Evolutionary conservation across 2,888 invertebrate genomes (phyloP), one percentile per base, ranked within the genome.

Genomic region (Alitta virens): DNA sequence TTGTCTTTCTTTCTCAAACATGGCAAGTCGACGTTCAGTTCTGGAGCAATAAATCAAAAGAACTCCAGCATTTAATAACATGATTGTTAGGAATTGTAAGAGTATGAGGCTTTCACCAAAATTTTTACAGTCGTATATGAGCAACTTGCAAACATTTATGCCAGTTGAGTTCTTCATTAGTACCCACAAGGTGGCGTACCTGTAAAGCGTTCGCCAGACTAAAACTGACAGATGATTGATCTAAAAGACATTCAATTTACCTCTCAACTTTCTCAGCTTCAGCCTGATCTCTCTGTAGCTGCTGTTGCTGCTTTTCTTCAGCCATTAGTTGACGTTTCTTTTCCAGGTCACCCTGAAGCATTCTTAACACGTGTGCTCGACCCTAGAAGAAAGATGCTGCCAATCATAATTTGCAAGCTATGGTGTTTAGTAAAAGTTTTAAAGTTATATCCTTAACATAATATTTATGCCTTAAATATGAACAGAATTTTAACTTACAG

Each of bases 281-380:
- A 53, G 67, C 69, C 56, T 73, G 72, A 43, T 70, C 68, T 21
- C 77, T 73, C 43, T 75, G 74, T 51, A 68, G 70, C 63, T 71
- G 69, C 24, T 71, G 69, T 49, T 71, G 71, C 18, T 72, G 68
- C 9, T 78, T 75, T 40, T 75, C 68, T 23, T 80, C 81, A 43
- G 74, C 69, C 55, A 78, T 71, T 26, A 78, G 69, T 62, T 79
- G 75, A 56, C 81, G 73, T 14, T 80, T 78, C 69, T 82, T 75
- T 62, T 80, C 80, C 51, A 84, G 67, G 66, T 84, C 83, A 60
- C 83, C 83, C 66, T 83, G 82, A 63, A 83, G 74, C 38, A 65
- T 68, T 23, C 82, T 74, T 16, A 84, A 74, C 74, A 83, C 72
- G 40, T 73, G 74, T 23, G 79, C 78, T 16, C 82, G 69, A 14